Evolutionary conservation across 2,888 invertebrate species (phyloP), one percentile per base, ranked within the genome.

Genomic region (Parelbella ahira): DNA sequence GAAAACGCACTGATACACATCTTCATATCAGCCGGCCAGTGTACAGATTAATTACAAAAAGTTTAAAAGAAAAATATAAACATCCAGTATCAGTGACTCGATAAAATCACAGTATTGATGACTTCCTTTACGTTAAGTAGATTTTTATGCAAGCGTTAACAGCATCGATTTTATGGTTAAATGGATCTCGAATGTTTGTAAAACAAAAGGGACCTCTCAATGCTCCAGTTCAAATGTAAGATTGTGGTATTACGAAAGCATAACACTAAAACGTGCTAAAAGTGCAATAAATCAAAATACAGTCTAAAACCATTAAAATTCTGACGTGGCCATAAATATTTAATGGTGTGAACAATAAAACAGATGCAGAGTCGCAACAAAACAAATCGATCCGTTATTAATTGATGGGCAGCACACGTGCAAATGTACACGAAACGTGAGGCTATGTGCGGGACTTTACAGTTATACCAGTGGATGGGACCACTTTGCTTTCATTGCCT

Each of bases 1-100:
- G 36, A 37, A 29, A 19, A 20, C 36, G 28, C 43, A 46, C 43
- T 42, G 44, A 53, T 53, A 44, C 39, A 48, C 34, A 51, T 54
- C 45, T 43, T 28, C 45, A 41, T 37, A 28, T 12, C 21, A 25
- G 20, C 27, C 28, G 28, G 20, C 27, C 28, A 37, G 12, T 28
- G 13, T 8, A 3, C 25, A 3, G 4, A 21, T 21, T 25, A 33
- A 34, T 41, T 33, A 27, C 25, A 19, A 23, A 21, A 11, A 15
- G 2, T n/a, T n/a, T n/a, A n/a, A n/a, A n/a, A n/a, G n/a, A n/a
- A n/a, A n/a, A n/a, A n/a, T n/a, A n/a, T n/a, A n/a, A n/a, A n/a
- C n/a, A n/a, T n/a, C n/a, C n/a, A n/a, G n/a, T n/a, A n/a, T n/a
- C n/a, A n/a, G n/a, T n/a, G n/a, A n/a, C n/a, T n/a, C n/a, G n/a